Conservation (phyloP, 2,888 invertebrate genomes). For the Polydrusus pterygomalis region DNA sequence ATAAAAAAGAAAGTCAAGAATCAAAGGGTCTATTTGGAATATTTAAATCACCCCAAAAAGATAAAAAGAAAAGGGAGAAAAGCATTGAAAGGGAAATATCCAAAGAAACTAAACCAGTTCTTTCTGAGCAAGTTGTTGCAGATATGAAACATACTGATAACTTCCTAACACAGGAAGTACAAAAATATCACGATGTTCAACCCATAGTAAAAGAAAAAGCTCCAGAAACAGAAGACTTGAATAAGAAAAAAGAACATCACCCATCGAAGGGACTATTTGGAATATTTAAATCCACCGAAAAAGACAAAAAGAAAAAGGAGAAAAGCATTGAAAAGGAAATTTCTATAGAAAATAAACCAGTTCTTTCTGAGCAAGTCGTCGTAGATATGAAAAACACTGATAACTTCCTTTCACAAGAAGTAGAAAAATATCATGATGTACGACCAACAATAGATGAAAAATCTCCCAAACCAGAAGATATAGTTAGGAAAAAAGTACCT, state of each 20-base stretch:
- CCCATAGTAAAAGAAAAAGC: conserved; percentile 33
- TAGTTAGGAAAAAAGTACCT: conserved; percentile 57
- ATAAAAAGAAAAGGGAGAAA: conserved; percentile 37
- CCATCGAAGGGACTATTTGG: conserved; percentile 41
- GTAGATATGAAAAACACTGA: conserved; percentile 42
- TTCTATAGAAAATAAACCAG: conserved; percentile 3
- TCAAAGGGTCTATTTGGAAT: conserved; percentile 44
- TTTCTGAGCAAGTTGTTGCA: conserved; percentile 44
- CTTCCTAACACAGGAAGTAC: conserved; percentile 61
- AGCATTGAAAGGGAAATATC: conserved; percentile 1
- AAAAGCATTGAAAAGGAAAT: conserved; percentile 23
- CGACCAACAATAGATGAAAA: conserved; percentile 44
- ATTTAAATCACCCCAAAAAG: conserved; percentile 43
- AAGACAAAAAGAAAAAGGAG: conserved; percentile 34
- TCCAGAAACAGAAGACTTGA: too few relatives aligned
- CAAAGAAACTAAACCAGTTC: conserved; percentile 15
- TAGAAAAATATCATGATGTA: conserved; percentile 58
- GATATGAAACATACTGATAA: conserved; percentile 50
- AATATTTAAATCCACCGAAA: conserved; percentile 38
- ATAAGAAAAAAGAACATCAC: conserved; percentile 22
- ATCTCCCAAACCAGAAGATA: background rate
- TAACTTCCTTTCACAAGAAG: conserved; percentile 53
- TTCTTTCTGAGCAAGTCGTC: conserved; percentile 37
- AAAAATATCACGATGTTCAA: conserved; percentile 58
- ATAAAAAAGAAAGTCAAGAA: conserved; percentile 57